Conservation (phyloP, 1,140 invertebrate species). For the Wiebesia pumilae region DNA sequence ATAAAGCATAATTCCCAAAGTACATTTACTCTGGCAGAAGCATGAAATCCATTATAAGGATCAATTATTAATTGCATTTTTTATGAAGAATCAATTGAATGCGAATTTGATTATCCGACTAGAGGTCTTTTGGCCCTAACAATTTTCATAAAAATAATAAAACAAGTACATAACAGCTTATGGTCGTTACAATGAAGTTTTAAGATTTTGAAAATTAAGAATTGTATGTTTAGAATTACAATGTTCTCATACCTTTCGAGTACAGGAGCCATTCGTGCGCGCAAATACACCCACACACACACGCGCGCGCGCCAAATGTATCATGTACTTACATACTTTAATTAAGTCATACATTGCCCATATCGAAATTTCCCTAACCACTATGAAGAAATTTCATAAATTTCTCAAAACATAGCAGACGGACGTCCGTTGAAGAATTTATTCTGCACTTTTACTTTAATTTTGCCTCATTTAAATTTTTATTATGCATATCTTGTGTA, state of each 20-base stretch:
- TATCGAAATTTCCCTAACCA: slow-evolving; percentile 25
- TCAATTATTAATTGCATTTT: slow-evolving; percentile 26
- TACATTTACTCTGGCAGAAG: slow-evolving; percentile 1
- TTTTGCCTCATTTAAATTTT: slow-evolving; percentile 8
- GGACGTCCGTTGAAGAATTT: slow-evolving; percentile 38
- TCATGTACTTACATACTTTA: slow-evolving; percentile 35
- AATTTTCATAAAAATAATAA: slow-evolving; percentile 48
- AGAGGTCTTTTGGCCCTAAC: slow-evolving; percentile 43
- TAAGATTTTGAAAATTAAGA: slow-evolving; percentile 40
- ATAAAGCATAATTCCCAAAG: slow-evolving; percentile 30
- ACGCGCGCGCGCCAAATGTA: not conserved
- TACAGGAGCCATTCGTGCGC: slow-evolving; percentile 14
- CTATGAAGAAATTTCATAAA: slow-evolving; percentile 44
- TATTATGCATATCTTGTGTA: slow-evolving; percentile 2
- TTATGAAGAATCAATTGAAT: slow-evolving; percentile 32
- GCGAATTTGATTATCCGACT: slow-evolving; percentile 42
- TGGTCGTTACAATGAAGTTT: slow-evolving; percentile 39
- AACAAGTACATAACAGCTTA: slow-evolving; percentile 46
- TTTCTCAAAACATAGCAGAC: slow-evolving; percentile 38
- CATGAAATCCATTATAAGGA: slow-evolving; percentile 26
- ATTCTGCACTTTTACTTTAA: slow-evolving; percentile 37
- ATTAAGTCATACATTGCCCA: slow-evolving; percentile 54
- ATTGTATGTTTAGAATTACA: slow-evolving; percentile 30
- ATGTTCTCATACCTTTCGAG: slow-evolving; percentile 23
- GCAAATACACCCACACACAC: not conserved